Base-by-base conservation (phyloP, 2,797 vertebrate species). In the Pipistrellus pipistrellus region DNA sequence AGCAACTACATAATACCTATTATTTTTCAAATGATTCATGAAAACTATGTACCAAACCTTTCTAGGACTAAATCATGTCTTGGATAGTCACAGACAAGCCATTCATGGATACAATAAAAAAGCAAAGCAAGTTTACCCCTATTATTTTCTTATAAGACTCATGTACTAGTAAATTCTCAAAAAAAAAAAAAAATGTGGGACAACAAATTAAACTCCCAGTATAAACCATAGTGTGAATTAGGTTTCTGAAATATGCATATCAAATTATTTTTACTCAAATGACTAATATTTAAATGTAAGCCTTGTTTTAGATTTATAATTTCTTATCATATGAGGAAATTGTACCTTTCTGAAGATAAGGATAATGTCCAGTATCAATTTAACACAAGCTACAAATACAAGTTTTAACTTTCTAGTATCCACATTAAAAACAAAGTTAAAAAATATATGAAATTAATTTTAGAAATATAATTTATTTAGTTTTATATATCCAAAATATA, bases 51-150 rank as follows among this genome's bases (percentile, higher is more conserved):
- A 97, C 41, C 94, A 96, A 97, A 97, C 55, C 11, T 94, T 83
- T 90, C 93, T 98, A 97, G 98, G 96, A 96, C 97, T 97, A 98
- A 98, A 95, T 96, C 97, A 98, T 97, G 97, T 97, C 96, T 98
- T 98, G 97, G 73, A 96, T 96, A 97, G 89, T 95, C 94, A 97
- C 97, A 98, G 55, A 97, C 85, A 97, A 97, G 91, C 89, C 97
- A 97, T 97, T 97, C 97, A 97, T 97, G 98, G 97, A 98, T 97
- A 97, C 93, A 98, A 96, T 98, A 98, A 98, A 98, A 98, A 98
- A 98, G 97, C 96, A 97, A 98, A 98, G 97, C 85, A 96, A 98
- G 97, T 93, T 97, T 89, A 82, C 48, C 78, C 55, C 87, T 80
- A 90, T n/a, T 89, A 80, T 82, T 88, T 10, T 51, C 14, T 57